These are phyloP conservation scores for Amazona guildingii DNA, from an alignment of 2,113 vertebrate genomes.

Conservation along the genomic window DNA sequence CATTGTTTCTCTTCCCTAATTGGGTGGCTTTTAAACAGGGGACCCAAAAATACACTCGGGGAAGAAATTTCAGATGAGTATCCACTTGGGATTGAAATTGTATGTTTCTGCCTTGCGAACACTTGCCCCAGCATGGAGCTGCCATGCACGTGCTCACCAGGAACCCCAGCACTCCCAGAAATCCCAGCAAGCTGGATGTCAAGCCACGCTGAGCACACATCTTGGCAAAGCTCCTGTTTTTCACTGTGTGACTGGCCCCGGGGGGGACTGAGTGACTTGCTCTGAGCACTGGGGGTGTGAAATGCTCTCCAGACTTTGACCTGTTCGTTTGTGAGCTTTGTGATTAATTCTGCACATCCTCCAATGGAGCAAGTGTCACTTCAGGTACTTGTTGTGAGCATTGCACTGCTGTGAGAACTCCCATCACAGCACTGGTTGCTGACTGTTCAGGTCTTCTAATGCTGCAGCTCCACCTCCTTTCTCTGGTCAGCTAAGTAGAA, in stretches of 20 bases:
- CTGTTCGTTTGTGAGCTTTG: background rate
- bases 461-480: background rate
- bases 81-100: background rate
- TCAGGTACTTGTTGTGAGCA: background rate
- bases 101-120: background rate
- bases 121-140: background rate
- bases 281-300: background rate
- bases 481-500: background rate
- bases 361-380: fast-evolving
- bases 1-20: conserved; percentile 43
- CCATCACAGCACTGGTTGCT: background rate
- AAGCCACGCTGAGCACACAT: background rate
- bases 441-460: background rate
- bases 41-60: conserved; percentile 47
- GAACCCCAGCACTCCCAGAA: background rate
- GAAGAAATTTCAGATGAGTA: background rate
- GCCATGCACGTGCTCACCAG: background rate
- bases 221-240: conserved; percentile 23
- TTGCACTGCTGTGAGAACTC: background rate
- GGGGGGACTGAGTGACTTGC: background rate
- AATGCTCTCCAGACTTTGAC: background rate
- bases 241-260: background rate
- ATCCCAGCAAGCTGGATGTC: background rate
- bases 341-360: background rate
- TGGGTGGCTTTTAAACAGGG: background rate